These are phyloP conservation scores for Phycodurus eques DNA, from an alignment of 2,113 vertebrate species.

Conservation along the genomic window DNA sequence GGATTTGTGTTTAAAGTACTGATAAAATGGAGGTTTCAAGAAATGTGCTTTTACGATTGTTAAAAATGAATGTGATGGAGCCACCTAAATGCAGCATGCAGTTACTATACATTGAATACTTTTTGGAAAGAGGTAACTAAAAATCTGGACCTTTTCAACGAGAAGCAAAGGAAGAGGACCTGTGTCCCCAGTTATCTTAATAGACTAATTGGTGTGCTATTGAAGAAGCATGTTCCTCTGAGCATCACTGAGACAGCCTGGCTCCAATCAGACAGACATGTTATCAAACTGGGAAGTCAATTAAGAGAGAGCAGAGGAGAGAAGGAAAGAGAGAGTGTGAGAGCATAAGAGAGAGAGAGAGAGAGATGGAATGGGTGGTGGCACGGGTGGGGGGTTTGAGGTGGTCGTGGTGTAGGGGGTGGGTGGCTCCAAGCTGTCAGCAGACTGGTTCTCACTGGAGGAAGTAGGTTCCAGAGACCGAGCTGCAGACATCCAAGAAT, in stretches of 20 bases:
- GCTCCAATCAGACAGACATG: constrained; percentile 74
- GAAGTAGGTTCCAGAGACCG: constrained; percentile 50
- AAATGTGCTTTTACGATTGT: no score
- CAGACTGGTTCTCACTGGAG: constrained; percentile 59
- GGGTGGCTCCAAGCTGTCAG: constrained; percentile 70
- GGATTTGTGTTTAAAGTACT: no score
- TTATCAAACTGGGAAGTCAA: constrained; percentile 79
- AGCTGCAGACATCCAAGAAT: constrained; percentile 61
- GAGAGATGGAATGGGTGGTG: neutral
- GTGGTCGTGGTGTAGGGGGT: neutral
- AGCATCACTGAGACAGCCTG: constrained; percentile 74
- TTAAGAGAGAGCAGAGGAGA: constrained; percentile 57
- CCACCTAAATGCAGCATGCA: neutral
- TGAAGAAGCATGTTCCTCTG: constrained; percentile 73
- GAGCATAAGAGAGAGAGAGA: constrained; percentile 25
- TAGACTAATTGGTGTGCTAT: constrained; percentile 78
- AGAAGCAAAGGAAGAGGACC: constrained; percentile 48
- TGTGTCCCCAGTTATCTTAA: constrained; percentile 74
- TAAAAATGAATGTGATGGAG: neutral
- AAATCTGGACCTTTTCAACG: constrained; percentile 33
- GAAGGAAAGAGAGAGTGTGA: constrained; percentile 16
- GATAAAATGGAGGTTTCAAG: no score
- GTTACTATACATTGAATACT: neutral
- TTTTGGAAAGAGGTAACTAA: constrained; percentile 21
- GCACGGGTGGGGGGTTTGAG: neutral